Conservation (phyloP, 2,797 vertebrate species). For the Sylvia borin region DNA sequence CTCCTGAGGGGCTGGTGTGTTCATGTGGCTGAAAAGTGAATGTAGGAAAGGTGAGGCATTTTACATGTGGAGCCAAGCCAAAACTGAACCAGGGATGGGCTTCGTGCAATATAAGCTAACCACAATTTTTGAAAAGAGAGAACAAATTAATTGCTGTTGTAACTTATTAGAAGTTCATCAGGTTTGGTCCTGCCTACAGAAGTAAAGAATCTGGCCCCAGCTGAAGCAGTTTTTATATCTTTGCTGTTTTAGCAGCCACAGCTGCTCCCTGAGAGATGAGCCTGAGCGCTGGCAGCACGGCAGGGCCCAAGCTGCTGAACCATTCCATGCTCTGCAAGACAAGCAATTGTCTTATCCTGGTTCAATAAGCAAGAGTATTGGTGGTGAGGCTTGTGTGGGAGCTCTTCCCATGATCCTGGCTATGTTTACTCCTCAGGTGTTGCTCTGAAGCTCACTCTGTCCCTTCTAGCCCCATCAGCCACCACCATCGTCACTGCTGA, state of each 20-base stretch:
- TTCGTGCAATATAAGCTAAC: not conserved
- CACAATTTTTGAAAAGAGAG: not conserved
- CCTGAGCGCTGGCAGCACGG: accelerated
- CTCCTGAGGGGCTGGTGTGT: not conserved
- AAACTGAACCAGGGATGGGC: not conserved
- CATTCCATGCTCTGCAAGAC: not conserved
- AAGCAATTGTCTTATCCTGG: not conserved
- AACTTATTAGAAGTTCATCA: not conserved
- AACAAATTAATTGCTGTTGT: not conserved
- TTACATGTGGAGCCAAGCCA: not conserved
- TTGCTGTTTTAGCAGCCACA: not conserved
- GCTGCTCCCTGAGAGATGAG: not conserved
- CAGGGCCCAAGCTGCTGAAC: not conserved
- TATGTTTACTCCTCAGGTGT: not conserved
- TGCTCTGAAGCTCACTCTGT: not conserved
- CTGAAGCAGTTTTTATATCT: not conserved
- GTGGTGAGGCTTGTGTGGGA: not conserved
- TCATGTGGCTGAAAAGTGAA: not conserved
- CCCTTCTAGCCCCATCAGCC: not conserved
- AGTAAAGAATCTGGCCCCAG: not conserved
- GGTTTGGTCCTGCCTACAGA: not conserved
- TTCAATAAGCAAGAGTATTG: not conserved
- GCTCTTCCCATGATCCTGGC: not conserved
- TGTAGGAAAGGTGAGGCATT: not conserved
- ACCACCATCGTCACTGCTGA: accelerated